Evolutionary conservation across 1,140 invertebrate species (phyloP).

Genomic region (Watersipora subatra): DNA sequence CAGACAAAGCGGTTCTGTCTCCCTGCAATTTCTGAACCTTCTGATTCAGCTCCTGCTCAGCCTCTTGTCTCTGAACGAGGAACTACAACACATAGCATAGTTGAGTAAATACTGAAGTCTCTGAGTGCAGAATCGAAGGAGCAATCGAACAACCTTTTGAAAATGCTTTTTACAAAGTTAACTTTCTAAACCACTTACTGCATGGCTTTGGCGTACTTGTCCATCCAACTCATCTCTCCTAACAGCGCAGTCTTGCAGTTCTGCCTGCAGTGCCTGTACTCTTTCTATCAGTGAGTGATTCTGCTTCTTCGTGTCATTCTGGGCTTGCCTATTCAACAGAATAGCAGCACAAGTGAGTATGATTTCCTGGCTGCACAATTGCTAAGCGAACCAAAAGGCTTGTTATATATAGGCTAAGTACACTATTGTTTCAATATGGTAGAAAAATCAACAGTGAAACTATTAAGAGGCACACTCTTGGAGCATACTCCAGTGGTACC

Average conservation of each 20-base stretch:
- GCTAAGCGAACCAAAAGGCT: too few species aligned
- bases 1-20: constrained; percentile 58
- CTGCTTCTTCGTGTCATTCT: constrained; percentile 41
- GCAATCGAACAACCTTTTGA: too few species aligned
- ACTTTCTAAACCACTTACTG: too few species aligned
- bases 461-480: too few species aligned
- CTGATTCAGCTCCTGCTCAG: constrained; percentile 37
- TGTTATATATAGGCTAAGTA: too few species aligned
- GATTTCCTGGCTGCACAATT: too few species aligned
- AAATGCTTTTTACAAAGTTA: too few species aligned
- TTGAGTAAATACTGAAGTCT: constrained; percentile 2
- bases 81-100: constrained; percentile 27
- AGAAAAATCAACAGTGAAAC: too few species aligned
- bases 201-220: constrained; percentile 47
- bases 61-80: constrained; percentile 36
- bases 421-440: too few species aligned
- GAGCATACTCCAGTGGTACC: too few species aligned
- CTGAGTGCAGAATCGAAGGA: too few species aligned
- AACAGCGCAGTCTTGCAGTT: constrained; percentile 60
- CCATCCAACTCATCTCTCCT: constrained; percentile 66
- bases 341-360: too few species aligned
- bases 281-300: constrained; percentile 49
- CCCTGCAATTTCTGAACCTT: constrained; percentile 44
- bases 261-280: constrained; percentile 53
- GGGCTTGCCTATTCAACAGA: constrained; percentile 25